phyloP scores from a whole-genome alignment of 2,113 vertebrate species.

The Pollimyrus isidori region DNA sequence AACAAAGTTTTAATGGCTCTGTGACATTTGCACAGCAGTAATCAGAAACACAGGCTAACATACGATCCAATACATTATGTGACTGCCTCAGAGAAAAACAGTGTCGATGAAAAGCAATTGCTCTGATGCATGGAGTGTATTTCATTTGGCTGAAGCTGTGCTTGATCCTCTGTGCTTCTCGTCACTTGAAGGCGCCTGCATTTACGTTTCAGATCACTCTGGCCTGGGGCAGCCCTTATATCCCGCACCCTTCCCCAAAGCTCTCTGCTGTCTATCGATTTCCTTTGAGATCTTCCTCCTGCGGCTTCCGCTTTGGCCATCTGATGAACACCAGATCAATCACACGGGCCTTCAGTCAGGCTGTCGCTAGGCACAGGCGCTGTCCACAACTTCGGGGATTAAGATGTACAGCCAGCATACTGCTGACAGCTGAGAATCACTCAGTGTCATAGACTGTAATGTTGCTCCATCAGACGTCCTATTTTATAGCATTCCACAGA shows the following conservation, averaged over 20 bases:
- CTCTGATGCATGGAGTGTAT: conserved; percentile 23
- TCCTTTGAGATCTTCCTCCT: conserved; percentile 8
- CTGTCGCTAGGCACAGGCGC: neutral
- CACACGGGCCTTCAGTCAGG: neutral
- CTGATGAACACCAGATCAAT: conserved; percentile 19
- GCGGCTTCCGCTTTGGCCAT: conserved; percentile 6
- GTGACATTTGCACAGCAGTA: conserved; percentile 8
- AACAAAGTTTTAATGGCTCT: conserved; percentile 21
- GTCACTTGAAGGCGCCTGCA: conserved; percentile 19
- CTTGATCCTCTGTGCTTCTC: conserved; percentile 14
- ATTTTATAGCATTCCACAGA: neutral
- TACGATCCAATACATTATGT: conserved; percentile 21
- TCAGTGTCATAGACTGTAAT: neutral
- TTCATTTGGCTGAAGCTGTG: conserved; percentile 37
- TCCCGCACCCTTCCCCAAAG: neutral
- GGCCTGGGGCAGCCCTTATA: conserved; percentile 19
- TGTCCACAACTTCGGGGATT: neutral
- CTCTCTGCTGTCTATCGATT: conserved; percentile 10
- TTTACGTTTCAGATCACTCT: conserved; percentile 31
- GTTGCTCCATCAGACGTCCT: neutral
- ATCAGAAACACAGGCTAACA: conserved; percentile 21
- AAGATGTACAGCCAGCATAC: neutral
- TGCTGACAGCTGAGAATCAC: neutral
- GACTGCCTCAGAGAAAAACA: conserved; percentile 18
- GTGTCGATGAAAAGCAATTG: conserved; percentile 30